These are phyloP conservation scores for Zoanthus solanderi DNA, from an alignment of 92 coral and sea anemone genomes.

Conservation along the genomic window DNA sequence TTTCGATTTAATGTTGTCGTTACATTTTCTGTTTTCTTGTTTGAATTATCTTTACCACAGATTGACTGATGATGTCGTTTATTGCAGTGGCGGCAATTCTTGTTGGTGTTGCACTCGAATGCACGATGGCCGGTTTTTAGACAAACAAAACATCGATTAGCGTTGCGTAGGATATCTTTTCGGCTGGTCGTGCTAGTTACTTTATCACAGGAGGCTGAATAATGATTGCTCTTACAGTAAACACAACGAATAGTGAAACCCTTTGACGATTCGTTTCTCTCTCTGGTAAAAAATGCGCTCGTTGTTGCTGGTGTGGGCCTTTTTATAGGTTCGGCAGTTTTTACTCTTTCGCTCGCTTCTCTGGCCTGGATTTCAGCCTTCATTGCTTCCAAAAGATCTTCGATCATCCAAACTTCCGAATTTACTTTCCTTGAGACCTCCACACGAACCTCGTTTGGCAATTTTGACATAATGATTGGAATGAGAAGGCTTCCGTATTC, in stretches of 20 bases:
- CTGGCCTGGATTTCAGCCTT: conserved; percentile 14
- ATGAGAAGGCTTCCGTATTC: background rate
- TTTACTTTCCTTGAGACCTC: background rate
- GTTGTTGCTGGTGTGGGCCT: background rate
- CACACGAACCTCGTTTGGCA: background rate
- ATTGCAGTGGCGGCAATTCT: conserved; percentile 29
- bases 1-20: background rate
- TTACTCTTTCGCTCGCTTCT: conserved; percentile 29
- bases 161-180: conserved; percentile 9
- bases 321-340: conserved; percentile 5
- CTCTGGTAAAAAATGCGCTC: conserved; percentile 6
- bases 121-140: conserved; percentile 23
- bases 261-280: background rate
- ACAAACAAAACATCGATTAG: conserved; percentile 22
- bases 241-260: background rate
- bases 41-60: background rate
- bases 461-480: conserved; percentile 12
- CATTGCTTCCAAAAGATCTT: background rate
- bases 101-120: conserved; percentile 10
- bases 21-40: background rate
- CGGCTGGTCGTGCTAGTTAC: background rate
- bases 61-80: conserved; percentile 50
- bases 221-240: background rate
- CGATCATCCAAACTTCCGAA: background rate
- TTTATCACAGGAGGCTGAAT: background rate